Evolutionary conservation across 2,888 invertebrate species (phyloP).

Genomic region (Drosophila melanocephala): DNA sequence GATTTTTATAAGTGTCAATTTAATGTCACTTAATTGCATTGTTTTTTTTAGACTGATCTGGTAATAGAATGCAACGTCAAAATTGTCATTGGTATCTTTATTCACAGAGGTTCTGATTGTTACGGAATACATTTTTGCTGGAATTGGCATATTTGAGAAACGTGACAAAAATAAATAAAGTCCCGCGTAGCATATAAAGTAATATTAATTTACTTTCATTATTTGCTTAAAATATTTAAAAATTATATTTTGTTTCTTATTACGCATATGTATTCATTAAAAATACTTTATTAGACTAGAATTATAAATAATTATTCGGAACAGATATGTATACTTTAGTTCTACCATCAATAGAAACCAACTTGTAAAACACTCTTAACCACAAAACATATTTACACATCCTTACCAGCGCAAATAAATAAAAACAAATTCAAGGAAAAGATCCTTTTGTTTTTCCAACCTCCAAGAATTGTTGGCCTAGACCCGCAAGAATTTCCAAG

Average conservation of each 20-base stretch:
- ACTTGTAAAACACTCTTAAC: background rate
- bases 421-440: slow-evolving; percentile 3
- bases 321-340: background rate
- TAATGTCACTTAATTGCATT: no score
- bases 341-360: background rate
- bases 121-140: background rate
- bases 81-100: background rate
- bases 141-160: background rate
- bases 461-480: background rate
- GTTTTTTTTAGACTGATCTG: no score
- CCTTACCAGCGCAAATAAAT: background rate
- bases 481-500: slow-evolving; percentile 36
- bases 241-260: background rate
- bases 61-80: no score
- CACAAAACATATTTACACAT: slow-evolving; percentile 2
- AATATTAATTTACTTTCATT: background rate
- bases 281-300: background rate
- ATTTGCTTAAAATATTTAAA: background rate
- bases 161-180: background rate
- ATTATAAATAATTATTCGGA: background rate
- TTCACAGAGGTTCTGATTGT: background rate
- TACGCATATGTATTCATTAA: background rate
- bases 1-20: no score
- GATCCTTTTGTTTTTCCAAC: slow-evolving; percentile 1
- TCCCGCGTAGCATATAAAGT: background rate